These are phyloP conservation scores for Aporophyla lueneburgensis DNA, from an alignment of 2,888 invertebrate genomes.

Conservation along the genomic window DNA sequence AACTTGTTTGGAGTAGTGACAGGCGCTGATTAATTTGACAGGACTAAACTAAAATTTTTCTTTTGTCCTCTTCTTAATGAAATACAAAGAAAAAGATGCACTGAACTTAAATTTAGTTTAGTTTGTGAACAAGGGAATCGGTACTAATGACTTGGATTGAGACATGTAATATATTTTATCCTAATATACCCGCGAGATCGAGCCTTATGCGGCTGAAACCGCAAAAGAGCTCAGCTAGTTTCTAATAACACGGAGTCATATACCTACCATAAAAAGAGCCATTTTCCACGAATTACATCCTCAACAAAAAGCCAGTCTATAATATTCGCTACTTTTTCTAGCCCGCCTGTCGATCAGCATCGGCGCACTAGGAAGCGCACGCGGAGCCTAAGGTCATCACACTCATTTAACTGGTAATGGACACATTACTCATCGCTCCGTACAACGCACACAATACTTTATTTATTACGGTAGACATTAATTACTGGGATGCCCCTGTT, in stretches of 20 bases:
- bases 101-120: too few species aligned
- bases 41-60: too few species aligned
- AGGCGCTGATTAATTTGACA: too few species aligned
- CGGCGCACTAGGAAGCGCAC: constrained; percentile 52
- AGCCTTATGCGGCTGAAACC: too few species aligned
- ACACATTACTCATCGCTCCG: constrained; percentile 57
- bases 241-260: not conserved
- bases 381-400: constrained; percentile 66
- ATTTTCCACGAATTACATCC: not conserved
- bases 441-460: constrained; percentile 40
- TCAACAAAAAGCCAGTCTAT: constrained; percentile 6
- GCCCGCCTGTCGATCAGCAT: constrained; percentile 15
- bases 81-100: too few species aligned
- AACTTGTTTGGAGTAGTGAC: too few species aligned
- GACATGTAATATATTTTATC: too few species aligned
- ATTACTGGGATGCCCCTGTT: constrained; percentile 45
- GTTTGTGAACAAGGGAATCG: too few species aligned
- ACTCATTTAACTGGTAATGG: constrained; percentile 62
- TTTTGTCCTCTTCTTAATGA: too few species aligned
- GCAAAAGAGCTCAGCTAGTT: too few species aligned
- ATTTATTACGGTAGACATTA: constrained; percentile 27
- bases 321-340: constrained; percentile 41
- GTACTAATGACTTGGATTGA: too few species aligned
- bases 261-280: not conserved
- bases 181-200: too few species aligned